Evolutionary conservation across 1,140 invertebrate species (phyloP), one percentile per base, ranked within the genome.

Genomic region (Scaptomyza montana): DNA sequence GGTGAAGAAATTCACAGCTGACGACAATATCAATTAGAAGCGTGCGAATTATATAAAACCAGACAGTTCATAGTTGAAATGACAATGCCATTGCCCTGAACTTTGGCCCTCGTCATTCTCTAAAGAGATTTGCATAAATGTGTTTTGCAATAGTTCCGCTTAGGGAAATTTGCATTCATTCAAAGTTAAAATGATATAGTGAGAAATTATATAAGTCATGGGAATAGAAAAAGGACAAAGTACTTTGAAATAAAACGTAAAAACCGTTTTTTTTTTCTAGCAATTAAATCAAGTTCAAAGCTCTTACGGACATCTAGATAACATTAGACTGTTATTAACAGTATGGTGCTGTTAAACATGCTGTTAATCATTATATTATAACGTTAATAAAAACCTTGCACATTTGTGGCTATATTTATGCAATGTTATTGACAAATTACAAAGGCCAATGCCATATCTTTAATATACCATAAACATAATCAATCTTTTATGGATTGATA

Each of bases 151-250:
- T 25, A 74, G 51, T 70, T 78, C 61, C 61, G 66, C 64, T 19
- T 50, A 74, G 70, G 45, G 41, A 68, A 67, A 78, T 84, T 81
- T 78, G 59, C 79, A 78, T 74, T 33, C 33, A 50, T 49, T 69
- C 79, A 77, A 56, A 47, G 74, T 62, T 51, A 60, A 46, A 77
- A 59, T 47, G 57, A 53, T 46, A 28, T 10, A 28, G 19, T n/a
- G 28, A 43, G 3, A 33, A 45, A 56, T 56, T 43, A 1, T 8
- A 10, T 12, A 16, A 47, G 13, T 47, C 12, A 13, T 9, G 8
- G 25, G 30, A 30, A 33, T 41, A 46, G 43, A 59, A 25, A 55
- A 41, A 41, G 19, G 4, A 12, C 21, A 25, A 25, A 25, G 2
- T 25, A 25, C 3, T 25, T 25, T 4, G 3, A 25, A 25, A 25